Conservation (phyloP, 2,113 vertebrate genomes). For the rat (Rattus norvegicus) region GRCr8 NC_086031.1:15109001-15109500, state of each 20-base stretch:
- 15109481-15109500: constrained; percentile 34
- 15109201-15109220: neutral
- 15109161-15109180: neutral
- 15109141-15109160: neutral
- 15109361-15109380: neutral
- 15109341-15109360: neutral
- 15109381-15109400: neutral
- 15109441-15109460: neutral
- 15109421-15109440: neutral
- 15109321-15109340: neutral
- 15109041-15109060: neutral
- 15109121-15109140: neutral
- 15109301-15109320: neutral
- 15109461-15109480: neutral
- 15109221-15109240: neutral
- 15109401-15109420: fast-evolving
- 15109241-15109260: neutral
- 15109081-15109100: neutral
- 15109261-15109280: neutral
- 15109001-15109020: neutral
- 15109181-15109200: neutral
- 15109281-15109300: neutral
- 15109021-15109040: neutral
- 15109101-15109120: neutral
- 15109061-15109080: neutral